Evolutionary conservation across 2,888 invertebrate species (phyloP).

Genomic region (Ectemnius cavifrons): DNA sequence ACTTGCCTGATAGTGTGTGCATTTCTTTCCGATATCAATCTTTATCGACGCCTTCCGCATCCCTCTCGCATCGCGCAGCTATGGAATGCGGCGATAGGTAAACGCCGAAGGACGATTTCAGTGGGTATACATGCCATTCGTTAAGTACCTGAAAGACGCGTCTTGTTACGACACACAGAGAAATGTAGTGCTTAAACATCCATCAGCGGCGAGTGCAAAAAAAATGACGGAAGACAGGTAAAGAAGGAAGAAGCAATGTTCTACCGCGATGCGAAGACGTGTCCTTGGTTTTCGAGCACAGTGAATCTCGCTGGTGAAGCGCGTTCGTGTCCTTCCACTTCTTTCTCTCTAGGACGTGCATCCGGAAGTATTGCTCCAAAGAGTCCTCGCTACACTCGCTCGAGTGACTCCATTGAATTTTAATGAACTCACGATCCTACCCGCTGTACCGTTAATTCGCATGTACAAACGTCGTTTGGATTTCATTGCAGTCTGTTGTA

Average conservation of each 20-base stretch:
- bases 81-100: constrained; percentile 29
- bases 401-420: constrained; percentile 36
- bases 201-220: too few relatives aligned
- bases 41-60: constrained; percentile 2
- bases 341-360: constrained; percentile 22
- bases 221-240: too few relatives aligned
- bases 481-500: too few relatives aligned
- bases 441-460: constrained; percentile 5
- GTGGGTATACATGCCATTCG: too few relatives aligned
- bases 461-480: neutral
- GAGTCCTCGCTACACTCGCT: constrained; percentile 38
- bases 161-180: too few relatives aligned
- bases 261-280: too few relatives aligned
- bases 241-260: neutral
- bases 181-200: too few relatives aligned
- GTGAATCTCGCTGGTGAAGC: too few relatives aligned
- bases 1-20: constrained; percentile 74
- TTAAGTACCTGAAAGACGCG: too few relatives aligned
- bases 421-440: constrained; percentile 15
- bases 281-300: too few relatives aligned
- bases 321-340: constrained; percentile 32
- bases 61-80: constrained; percentile 2
- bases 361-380: constrained; percentile 48
- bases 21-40: constrained; percentile 75
- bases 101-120: neutral